phyloP scores from a whole-genome alignment of 2,797 vertebrate species.

The Ctenopoma kingsleyae region DNA sequence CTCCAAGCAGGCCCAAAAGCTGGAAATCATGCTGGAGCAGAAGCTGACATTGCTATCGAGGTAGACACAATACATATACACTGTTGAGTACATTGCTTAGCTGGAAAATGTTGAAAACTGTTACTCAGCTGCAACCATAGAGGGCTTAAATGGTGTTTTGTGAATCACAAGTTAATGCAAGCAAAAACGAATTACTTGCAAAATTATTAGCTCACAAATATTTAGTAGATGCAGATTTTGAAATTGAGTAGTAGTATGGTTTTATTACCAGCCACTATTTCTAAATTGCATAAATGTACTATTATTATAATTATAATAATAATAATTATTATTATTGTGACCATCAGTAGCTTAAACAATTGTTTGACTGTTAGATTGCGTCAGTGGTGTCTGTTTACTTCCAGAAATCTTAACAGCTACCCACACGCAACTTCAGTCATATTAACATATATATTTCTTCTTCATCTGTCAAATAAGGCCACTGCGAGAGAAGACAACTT shows the following conservation, averaged over 20 bases:
- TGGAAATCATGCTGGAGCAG: slow-evolving; percentile 97
- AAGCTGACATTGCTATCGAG: slow-evolving; percentile 94
- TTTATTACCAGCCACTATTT: neutral
- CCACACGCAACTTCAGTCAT: neutral
- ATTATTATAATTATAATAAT: neutral
- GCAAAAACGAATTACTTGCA: neutral
- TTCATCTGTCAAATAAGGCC: slow-evolving; percentile 80
- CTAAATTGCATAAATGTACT: neutral
- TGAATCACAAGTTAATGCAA: neutral
- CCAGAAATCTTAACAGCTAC: neutral
- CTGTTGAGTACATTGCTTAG: slow-evolving; percentile 38
- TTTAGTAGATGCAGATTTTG: neutral
- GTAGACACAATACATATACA: slow-evolving; percentile 73
- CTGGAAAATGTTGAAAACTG: neutral
- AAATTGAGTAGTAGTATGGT: neutral
- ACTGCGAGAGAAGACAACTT: slow-evolving; percentile 93
- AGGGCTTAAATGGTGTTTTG: neutral
- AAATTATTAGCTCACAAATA: neutral
- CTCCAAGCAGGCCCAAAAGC: slow-evolving; percentile 95
- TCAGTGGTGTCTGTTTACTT: neutral
- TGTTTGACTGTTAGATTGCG: neutral
- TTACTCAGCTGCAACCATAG: neutral
- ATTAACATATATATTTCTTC: neutral
- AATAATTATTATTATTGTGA: neutral
- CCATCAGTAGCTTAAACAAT: neutral